Base-by-base conservation (phyloP, 2,888 invertebrate genomes). In the Eupithecia exiguata region DNA sequence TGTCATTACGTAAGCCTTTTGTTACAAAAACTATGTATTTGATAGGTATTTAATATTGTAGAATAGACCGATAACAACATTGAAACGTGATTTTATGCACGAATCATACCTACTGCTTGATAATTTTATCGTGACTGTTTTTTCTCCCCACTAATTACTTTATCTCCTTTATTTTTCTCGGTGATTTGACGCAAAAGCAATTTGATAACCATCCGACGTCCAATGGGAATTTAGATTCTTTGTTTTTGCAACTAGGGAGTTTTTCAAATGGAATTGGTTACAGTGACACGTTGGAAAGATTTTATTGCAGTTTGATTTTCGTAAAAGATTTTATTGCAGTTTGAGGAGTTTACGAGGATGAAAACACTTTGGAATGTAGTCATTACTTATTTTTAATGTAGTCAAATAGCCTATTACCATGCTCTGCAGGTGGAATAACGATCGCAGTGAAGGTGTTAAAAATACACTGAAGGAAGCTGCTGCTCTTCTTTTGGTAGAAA, bases 101-200 rank as follows among this genome's bases (percentile, higher is more conserved):
- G 5, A 65, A 36, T 35, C 53, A 21, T 68, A 65, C 63, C 40
- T 68, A 61, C 75, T 75, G 75, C 18, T 62, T 70, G 9, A 4
- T 7, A 4, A 49, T 10, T 43, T 36, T 71, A 71, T 58, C 69
- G 71, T 74, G 68, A 5, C 71, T 30, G 68, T 71, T 72, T 74
- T 72, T 69, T 71, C 66, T 70, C 72, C 67, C 58, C 70, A 72
- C 72, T 74, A 77, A 72, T 77, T 77, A 72, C 68, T 71, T 72
- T 70, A 74, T 71, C 74, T 72, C 35, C 68, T 72, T 40, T 70
- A 72, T 74, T 72, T 76, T 74, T 74, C 72, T 71, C 49, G 49
- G 58, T 71, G 73, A 71, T 76, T 76, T 73, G 76, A 76, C 76
- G 69, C 70, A 71, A 74, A 74, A 73, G 73, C 76, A 71, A 76